phyloP scores from a whole-genome alignment of 2,888 invertebrate genomes.

The Drosophila maculinotata region DNA sequence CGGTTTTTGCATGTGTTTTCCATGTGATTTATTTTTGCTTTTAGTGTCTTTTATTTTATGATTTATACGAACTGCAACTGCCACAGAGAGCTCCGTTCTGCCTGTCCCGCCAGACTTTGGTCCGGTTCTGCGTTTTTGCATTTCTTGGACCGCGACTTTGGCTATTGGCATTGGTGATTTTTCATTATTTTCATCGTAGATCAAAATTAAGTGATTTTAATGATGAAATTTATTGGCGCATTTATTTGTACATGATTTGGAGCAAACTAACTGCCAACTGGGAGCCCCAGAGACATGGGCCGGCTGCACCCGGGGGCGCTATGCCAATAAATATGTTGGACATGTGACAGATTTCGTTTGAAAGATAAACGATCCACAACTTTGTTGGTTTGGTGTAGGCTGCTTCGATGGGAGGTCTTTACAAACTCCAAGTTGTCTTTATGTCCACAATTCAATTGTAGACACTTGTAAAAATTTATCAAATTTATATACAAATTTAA shows the following conservation, averaged over 20 bases:
- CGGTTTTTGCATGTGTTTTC: conserved; percentile 43
- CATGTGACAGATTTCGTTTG: conserved; percentile 57
- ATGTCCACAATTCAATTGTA: too few relatives aligned
- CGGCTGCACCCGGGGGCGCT: conserved; percentile 29
- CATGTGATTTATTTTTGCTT: conserved; percentile 75
- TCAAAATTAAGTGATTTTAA: conserved; percentile 75
- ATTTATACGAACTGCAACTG: conserved; percentile 63
- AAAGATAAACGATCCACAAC: conserved; percentile 37
- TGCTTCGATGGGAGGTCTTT: conserved; percentile 32
- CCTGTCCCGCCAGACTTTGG: conserved; percentile 4
- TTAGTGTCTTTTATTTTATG: conserved; percentile 78
- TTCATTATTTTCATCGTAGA: conserved; percentile 69
- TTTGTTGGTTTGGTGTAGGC: background rate
- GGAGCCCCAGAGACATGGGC: conserved; percentile 4
- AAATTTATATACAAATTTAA: too few relatives aligned
- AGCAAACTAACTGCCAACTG: conserved; percentile 35
- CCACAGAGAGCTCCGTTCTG: conserved; percentile 30
- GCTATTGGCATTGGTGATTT: conserved; percentile 59
- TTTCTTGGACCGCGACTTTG: conserved; percentile 20
- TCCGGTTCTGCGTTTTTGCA: conserved; percentile 14
- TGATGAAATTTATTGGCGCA: conserved; percentile 72
- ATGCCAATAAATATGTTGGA: conserved; percentile 59
- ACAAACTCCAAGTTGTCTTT: background rate
- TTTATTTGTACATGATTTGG: conserved; percentile 65
- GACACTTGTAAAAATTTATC: too few relatives aligned